phyloP scores from a whole-genome alignment of 2,113 vertebrate species.

The Psittacula cyanocephala region DNA sequence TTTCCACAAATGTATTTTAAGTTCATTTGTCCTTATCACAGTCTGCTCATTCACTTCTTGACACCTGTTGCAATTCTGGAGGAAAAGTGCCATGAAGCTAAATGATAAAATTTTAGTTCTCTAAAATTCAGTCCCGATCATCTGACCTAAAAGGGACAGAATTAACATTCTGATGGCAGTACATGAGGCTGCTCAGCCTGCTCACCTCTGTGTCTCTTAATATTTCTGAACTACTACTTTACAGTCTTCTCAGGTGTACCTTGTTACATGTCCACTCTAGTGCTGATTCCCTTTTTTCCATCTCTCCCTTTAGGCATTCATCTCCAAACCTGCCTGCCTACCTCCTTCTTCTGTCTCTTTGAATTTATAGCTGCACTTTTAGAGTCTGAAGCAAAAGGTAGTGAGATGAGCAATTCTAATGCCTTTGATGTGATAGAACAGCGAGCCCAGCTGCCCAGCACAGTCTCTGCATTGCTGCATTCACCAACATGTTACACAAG shows the following conservation, averaged over 20 bases:
- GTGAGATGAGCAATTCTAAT: not conserved
- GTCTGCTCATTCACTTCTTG: not conserved
- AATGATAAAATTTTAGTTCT: not conserved
- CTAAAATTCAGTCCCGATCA: not conserved
- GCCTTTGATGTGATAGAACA: not conserved
- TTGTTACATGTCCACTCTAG: not conserved
- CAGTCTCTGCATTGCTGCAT: not conserved
- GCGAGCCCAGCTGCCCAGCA: not conserved
- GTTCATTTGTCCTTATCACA: not conserved
- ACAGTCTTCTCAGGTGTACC: not conserved
- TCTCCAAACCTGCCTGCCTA: not conserved
- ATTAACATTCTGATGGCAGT: not conserved
- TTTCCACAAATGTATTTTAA: not conserved
- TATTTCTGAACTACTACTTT: not conserved
- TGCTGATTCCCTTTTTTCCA: not conserved
- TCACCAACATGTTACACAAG: not conserved
- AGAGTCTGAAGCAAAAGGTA: not conserved
- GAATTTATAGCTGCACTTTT: not conserved
- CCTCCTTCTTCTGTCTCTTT: not conserved
- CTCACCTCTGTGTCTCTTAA: not conserved
- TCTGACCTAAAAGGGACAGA: not conserved
- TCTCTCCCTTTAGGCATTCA: not conserved
- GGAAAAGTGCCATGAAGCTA: not conserved
- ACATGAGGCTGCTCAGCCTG: not conserved
- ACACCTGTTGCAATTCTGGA: not conserved